A percentile compares a stretch with the other conserved stretches of the same genome.
Conservation (phyloP, 2,888 invertebrate genomes). For the Euclidia mi region DNA sequence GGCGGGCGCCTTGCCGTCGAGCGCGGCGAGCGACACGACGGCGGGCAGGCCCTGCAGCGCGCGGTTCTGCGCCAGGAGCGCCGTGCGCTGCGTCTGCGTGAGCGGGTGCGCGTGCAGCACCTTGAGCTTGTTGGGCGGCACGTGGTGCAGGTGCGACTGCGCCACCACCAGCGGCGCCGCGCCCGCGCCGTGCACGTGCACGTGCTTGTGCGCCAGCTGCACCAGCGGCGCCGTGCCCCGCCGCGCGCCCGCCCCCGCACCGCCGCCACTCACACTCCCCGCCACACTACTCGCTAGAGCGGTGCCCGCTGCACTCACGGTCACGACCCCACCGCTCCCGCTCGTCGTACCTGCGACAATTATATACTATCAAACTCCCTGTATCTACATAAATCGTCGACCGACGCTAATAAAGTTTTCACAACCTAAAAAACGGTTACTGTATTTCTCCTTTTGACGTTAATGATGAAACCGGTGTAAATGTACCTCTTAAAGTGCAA, state of each 20-base stretch:
- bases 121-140: constrained; percentile 75
- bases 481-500: too few species aligned
- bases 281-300: constrained; percentile 35
- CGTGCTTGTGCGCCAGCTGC: constrained; percentile 67
- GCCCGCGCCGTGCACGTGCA: constrained; percentile 47
- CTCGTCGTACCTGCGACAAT: constrained; percentile 5
- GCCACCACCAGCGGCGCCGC: constrained; percentile 67
- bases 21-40: constrained; percentile 77
- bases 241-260: constrained; percentile 48
- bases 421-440: too few species aligned
- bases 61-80: constrained; percentile 73
- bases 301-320: constrained; percentile 39
- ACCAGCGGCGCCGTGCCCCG: constrained; percentile 68
- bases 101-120: constrained; percentile 80
- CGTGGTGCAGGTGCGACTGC: constrained; percentile 69
- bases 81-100: constrained; percentile 74
- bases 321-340: constrained; percentile 45
- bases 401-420: too few species aligned
- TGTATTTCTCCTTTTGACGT: too few species aligned
- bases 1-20: constrained; percentile 70
- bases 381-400: too few species aligned
- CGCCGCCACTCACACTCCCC: constrained; percentile 38
- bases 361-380: too few species aligned
- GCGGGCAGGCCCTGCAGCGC: constrained; percentile 65
- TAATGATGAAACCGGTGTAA: too few species aligned